phyloP scores from a whole-genome alignment of 2,888 invertebrate species.

The Euphydryas editha region DNA sequence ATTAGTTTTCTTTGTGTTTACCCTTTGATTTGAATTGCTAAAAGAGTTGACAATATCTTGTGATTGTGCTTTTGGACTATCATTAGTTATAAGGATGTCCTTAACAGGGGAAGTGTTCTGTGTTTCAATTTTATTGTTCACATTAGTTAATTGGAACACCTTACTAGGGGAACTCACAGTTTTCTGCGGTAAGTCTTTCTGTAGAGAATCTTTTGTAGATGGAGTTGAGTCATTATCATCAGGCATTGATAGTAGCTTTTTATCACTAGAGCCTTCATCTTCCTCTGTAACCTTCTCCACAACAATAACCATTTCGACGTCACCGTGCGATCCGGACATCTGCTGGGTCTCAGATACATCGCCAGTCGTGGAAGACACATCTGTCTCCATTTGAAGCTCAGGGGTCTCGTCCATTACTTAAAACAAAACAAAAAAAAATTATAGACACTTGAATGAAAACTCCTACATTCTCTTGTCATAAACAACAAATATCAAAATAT shows the following conservation, averaged over 20 bases:
- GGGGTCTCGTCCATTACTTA: conserved; percentile 75
- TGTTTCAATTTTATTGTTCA: neutral
- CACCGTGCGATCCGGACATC: conserved; percentile 58
- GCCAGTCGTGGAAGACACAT: conserved; percentile 71
- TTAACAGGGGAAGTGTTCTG: conserved; percentile 20
- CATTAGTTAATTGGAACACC: neutral
- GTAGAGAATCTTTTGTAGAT: conserved; percentile 14
- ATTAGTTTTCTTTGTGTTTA: neutral
- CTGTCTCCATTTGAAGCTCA: conserved; percentile 72
- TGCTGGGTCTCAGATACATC: conserved; percentile 64
- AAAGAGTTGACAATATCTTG: neutral
- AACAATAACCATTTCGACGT: conserved; percentile 67
- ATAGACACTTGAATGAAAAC: conserved; percentile 53
- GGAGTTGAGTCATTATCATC: conserved; percentile 16
- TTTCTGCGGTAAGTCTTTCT: conserved; percentile 19
- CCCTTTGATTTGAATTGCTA: neutral
- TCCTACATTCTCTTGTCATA: conserved; percentile 41
- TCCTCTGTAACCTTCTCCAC: conserved; percentile 64
- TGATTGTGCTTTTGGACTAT: neutral
- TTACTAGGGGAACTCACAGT: conserved; percentile 11
- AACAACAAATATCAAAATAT: conserved; percentile 59
- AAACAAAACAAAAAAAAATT: conserved; percentile 37
- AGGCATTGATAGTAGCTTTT: conserved; percentile 18
- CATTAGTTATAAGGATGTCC: neutral
- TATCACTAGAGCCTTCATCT: conserved; percentile 28